phyloP scores from a whole-genome alignment of 2,113 vertebrate genomes.

The Solenodon paradoxus region DNA sequence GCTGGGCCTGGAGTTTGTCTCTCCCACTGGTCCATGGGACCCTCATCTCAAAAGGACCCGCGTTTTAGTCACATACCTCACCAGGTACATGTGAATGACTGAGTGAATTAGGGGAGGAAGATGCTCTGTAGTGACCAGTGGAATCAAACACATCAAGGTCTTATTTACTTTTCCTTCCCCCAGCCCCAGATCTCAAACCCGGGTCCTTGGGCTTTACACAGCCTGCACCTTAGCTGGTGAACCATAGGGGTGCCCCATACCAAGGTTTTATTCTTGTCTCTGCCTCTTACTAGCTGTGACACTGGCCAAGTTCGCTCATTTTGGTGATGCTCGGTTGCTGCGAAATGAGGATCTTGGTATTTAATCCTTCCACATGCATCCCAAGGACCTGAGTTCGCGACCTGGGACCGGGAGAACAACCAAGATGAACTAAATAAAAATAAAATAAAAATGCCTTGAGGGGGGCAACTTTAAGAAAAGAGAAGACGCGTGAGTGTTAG shows the following conservation, averaged over 20 bases:
- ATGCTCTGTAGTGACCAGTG: neutral
- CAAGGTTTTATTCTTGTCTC: neutral
- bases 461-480: neutral
- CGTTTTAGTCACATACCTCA: no score
- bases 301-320: neutral
- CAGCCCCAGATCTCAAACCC: no score
- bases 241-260: no score
- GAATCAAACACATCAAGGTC: neutral
- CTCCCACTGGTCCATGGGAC: neutral
- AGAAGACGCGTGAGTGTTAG: neutral
- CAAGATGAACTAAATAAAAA: no score
- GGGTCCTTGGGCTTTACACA: no score
- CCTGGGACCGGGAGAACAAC: no score
- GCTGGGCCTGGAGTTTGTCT: neutral
- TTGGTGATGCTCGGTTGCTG: neutral
- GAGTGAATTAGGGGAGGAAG: neutral
- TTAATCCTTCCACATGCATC: neutral
- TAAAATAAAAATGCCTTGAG: neutral
- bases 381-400: no score
- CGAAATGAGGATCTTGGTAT: neutral
- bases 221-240: no score
- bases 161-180: no score
- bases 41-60: neutral
- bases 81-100: neutral
- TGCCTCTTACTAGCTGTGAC: neutral